These are phyloP conservation scores for Autographa pulchrina DNA, from an alignment of 2,888 invertebrate genomes.

Conservation along the genomic window DNA sequence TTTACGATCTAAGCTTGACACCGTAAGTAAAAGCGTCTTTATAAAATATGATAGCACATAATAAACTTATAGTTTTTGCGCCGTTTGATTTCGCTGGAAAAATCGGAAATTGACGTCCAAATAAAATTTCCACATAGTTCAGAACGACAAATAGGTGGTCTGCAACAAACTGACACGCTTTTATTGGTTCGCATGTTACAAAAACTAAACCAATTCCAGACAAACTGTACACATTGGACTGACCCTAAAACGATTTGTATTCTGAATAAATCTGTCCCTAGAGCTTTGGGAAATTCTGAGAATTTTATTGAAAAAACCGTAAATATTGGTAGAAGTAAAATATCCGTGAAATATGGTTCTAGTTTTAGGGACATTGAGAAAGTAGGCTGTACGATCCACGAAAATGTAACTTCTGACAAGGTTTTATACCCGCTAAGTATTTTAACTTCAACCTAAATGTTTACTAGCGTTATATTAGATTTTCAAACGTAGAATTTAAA, in stretches of 20 bases:
- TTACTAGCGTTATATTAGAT: no score
- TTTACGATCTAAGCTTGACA: no score
- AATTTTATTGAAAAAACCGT: neutral
- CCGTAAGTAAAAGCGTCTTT: no score
- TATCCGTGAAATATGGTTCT: neutral
- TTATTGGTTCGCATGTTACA: neutral
- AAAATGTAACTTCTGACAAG: no score
- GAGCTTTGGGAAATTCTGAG: neutral
- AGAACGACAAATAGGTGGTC: neutral
- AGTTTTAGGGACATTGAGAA: neutral
- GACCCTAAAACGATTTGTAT: conserved; percentile 7
- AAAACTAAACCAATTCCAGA: neutral
- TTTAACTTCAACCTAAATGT: no score
- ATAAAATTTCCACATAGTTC: neutral
- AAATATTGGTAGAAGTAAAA: neutral
- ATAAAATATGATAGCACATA: no score
- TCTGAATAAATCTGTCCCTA: neutral
- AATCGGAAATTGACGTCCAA: neutral
- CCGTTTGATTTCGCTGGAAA: neutral
- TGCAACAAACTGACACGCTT: neutral
- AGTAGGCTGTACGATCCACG: neutral
- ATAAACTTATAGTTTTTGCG: no score
- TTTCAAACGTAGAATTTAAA: no score
- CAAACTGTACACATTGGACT: neutral
- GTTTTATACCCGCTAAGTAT: no score